Conservation (phyloP, 1,140 invertebrate species). For the Drosophila ironensis region DNA sequence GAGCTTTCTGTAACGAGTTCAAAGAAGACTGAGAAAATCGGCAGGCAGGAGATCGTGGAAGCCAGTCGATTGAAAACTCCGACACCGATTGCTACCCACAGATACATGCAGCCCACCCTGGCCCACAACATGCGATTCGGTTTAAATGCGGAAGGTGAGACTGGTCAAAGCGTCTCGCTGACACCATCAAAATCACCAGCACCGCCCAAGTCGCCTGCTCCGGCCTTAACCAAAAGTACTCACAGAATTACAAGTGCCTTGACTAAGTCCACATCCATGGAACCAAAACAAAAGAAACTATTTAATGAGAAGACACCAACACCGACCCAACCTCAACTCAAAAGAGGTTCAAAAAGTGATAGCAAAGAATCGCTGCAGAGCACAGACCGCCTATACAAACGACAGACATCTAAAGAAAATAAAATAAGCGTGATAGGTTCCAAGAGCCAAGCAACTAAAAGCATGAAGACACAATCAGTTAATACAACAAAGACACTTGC, state of each 20-base stretch:
- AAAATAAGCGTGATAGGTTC: conserved; percentile 75
- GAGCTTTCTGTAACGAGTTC: conserved; percentile 16
- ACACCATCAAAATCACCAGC: conserved; percentile 52
- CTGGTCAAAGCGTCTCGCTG: conserved; percentile 38
- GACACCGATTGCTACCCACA: conserved; percentile 52
- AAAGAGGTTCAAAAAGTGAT: conserved; percentile 50
- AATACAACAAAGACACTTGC: conserved; percentile 63
- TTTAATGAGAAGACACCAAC: conserved; percentile 27
- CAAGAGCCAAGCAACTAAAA: conserved; percentile 69
- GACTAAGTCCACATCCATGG: conserved; percentile 54
- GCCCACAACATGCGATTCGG: conserved; percentile 65
- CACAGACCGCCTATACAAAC: conserved; percentile 64
- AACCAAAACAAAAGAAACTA: conserved; percentile 45
- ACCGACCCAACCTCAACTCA: conserved; percentile 15
- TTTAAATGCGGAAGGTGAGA: conserved; percentile 44
- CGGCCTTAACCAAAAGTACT: conserved; percentile 33
- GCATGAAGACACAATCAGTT: conserved; percentile 73
- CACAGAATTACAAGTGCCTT: conserved; percentile 65
- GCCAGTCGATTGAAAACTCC: conserved; percentile 40
- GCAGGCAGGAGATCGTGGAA: conserved; percentile 22
- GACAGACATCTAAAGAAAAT: conserved; percentile 67
- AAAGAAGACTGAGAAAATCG: conserved; percentile 22
- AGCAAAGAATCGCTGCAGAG: conserved; percentile 62
- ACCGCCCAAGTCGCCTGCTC: conserved; percentile 60
- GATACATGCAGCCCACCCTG: conserved; percentile 77